Evolutionary conservation across 1,140 invertebrate genomes (phyloP).

Genomic region (Periplaneta americana): DNA sequence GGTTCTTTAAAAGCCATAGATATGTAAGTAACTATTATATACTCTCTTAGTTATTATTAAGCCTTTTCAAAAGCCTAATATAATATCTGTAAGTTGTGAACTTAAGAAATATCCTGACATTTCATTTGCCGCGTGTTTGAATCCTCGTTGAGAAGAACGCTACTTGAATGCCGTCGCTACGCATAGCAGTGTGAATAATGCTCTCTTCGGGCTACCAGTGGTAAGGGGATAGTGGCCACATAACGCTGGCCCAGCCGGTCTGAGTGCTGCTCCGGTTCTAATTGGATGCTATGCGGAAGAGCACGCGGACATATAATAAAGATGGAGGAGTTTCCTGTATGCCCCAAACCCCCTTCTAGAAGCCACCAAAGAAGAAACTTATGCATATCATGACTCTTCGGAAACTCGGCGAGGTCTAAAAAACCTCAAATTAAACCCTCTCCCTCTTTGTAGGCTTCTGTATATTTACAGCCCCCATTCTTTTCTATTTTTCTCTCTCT

Average conservation of each 20-base stretch:
- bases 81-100: no score
- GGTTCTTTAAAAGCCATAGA: no score
- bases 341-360: no score
- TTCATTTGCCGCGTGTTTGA: no score
- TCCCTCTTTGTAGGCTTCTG: neutral
- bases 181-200: neutral
- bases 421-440: neutral
- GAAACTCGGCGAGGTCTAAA: neutral
- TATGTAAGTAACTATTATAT: no score
- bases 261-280: neutral
- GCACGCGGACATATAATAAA: neutral
- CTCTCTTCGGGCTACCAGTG: neutral
- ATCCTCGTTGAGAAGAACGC: no score
- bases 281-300: neutral
- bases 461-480: neutral
- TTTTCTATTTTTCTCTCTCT: no score
- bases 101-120: no score
- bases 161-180: no score
- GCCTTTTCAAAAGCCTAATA: no score
- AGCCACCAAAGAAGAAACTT: neutral
- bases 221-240: no score
- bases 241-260: neutral
- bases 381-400: neutral
- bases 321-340: neutral
- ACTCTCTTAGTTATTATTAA: no score